These are phyloP conservation scores for Poeciliopsis turneri DNA, from an alignment of 2,797 vertebrate genomes.

Conservation along the genomic window DNA sequence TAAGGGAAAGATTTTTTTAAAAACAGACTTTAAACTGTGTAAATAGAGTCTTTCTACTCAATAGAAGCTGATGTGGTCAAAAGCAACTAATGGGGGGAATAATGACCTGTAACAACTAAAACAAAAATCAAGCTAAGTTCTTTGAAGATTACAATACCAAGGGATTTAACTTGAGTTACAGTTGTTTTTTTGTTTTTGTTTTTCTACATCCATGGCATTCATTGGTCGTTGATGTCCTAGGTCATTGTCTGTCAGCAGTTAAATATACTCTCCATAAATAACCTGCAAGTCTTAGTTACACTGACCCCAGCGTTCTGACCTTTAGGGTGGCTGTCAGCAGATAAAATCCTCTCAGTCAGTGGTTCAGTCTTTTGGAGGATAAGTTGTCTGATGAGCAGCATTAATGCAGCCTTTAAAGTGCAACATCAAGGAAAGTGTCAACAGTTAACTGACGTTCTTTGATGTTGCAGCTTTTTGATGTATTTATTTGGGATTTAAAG, in stretches of 20 bases:
- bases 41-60: not conserved
- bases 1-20: not conserved
- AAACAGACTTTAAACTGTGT: not conserved
- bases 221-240: not conserved
- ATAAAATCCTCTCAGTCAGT: constrained; percentile 46
- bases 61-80: not conserved
- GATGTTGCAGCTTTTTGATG: not conserved
- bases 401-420: constrained; percentile 10
- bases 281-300: constrained; percentile 42
- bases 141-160: not conserved
- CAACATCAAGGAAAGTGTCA: not conserved
- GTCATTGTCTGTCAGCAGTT: constrained; percentile 11
- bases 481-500: not conserved
- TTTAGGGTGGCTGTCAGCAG: constrained; percentile 12
- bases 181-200: not conserved
- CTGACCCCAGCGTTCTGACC: constrained; percentile 35
- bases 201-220: not conserved
- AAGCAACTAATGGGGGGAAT: not conserved
- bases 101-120: not conserved
- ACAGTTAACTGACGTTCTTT: not conserved
- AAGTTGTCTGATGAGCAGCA: constrained; percentile 17
- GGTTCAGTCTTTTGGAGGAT: not conserved
- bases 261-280: constrained; percentile 39
- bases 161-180: not conserved
- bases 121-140: not conserved